phyloP scores from a whole-genome alignment of 2,113 vertebrate genomes.

The Hirundichthys speculiger region DNA sequence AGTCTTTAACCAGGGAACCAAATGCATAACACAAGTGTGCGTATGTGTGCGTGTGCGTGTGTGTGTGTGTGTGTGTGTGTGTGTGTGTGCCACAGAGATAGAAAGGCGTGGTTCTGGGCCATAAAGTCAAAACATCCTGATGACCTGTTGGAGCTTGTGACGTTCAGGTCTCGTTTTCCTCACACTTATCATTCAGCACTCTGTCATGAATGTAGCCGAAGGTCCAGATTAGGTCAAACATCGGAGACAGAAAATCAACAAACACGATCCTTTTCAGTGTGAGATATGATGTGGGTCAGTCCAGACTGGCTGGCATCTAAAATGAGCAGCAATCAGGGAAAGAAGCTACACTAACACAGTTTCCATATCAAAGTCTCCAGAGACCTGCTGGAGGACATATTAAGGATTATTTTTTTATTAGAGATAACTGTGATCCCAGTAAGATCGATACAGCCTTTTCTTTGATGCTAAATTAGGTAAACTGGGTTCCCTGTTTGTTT shows the following conservation, averaged over 20 bases:
- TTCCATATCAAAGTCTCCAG: slow-evolving; percentile 27
- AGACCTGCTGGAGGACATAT: not conserved
- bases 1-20: too few species aligned
- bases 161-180: too few species aligned
- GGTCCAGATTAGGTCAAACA: slow-evolving; percentile 7
- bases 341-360: slow-evolving; percentile 1
- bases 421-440: not conserved
- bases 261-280: not conserved
- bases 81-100: too few species aligned
- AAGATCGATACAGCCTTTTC: not conserved
- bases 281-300: slow-evolving; percentile 25
- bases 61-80: too few species aligned
- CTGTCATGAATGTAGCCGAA: not conserved
- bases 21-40: too few species aligned
- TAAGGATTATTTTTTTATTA: slow-evolving; percentile 6
- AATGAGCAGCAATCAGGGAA: slow-evolving; percentile 5
- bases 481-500: not conserved
- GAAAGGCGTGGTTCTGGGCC: too few species aligned
- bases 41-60: too few species aligned
- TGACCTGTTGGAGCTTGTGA: too few species aligned
- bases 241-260: slow-evolving; percentile 7
- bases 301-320: not conserved
- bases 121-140: too few species aligned
- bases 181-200: too few species aligned
- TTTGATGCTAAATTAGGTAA: not conserved